Evolutionary conservation across 2,888 invertebrate genomes (phyloP).

Genomic region (Kryphioiulus occultus): DNA sequence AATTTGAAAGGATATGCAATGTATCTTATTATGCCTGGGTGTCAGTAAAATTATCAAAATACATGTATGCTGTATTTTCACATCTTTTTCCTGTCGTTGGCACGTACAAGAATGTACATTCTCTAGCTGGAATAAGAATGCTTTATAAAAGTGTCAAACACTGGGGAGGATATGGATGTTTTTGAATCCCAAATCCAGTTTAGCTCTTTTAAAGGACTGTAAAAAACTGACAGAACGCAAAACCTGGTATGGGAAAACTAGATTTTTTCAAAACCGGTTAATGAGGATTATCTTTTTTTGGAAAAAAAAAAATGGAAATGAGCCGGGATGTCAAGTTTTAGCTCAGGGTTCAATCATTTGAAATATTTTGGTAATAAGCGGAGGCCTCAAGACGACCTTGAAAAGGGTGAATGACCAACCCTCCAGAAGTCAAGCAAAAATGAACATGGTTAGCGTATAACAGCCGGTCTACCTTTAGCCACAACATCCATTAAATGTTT

Average conservation of each 20-base stretch:
- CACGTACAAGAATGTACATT: neutral
- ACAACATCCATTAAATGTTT: neutral
- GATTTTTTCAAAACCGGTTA: neutral
- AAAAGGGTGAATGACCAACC: slow-evolving; percentile 43
- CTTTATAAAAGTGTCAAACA: neutral
- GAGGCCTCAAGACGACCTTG: slow-evolving; percentile 40
- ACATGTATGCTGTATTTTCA: too few species aligned
- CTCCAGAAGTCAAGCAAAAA: neutral
- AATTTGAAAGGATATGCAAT: too few species aligned
- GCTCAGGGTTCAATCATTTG: slow-evolving; percentile 25
- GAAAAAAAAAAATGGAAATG: neutral
- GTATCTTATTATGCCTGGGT: too few species aligned
- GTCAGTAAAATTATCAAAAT: neutral
- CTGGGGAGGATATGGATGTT: neutral
- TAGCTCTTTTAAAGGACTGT: neutral
- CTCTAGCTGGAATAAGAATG: neutral
- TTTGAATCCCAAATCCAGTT: neutral
- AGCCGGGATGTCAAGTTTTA: neutral
- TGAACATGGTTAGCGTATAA: neutral
- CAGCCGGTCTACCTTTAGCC: neutral
- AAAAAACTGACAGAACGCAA: neutral
- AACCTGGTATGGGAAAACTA: neutral
- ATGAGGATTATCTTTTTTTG: neutral
- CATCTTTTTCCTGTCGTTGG: too few species aligned
- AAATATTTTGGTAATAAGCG: neutral